phyloP scores from a whole-genome alignment of 2,113 vertebrate species.

The Actenoides hombroni region DNA sequence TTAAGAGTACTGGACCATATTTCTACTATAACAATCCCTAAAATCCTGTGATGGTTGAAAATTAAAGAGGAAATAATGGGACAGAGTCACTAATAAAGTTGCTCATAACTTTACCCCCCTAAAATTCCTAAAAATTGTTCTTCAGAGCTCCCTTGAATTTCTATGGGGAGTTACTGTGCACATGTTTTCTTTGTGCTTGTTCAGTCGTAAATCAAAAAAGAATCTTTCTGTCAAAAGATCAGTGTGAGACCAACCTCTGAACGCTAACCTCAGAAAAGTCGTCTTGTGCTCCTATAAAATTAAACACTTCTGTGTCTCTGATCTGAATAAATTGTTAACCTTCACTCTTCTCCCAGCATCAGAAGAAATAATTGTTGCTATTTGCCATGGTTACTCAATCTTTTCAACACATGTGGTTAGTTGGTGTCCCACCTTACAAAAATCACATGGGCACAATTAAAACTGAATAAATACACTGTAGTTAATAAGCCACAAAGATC shows the following conservation, averaged over 20 bases:
- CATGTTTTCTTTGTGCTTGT: background rate
- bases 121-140: background rate
- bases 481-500: background rate
- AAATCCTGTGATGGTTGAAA: background rate
- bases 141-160: background rate
- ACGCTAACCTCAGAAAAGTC: background rate
- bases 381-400: background rate
- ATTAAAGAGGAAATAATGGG: background rate
- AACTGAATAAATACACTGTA: background rate
- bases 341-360: background rate
- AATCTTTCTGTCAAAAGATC: background rate
- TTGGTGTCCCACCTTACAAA: background rate
- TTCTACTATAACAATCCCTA: background rate
- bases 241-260: background rate
- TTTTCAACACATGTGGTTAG: background rate
- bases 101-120: background rate
- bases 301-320: background rate
- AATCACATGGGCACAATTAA: background rate
- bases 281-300: background rate
- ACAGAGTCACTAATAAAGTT: background rate
- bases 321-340: slow-evolving; percentile 11
- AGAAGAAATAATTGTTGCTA: background rate
- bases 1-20: background rate
- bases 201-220: background rate
- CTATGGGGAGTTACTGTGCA: background rate